phyloP scores from a whole-genome alignment of 2,888 invertebrate genomes.

The Biston betularia region DNA sequence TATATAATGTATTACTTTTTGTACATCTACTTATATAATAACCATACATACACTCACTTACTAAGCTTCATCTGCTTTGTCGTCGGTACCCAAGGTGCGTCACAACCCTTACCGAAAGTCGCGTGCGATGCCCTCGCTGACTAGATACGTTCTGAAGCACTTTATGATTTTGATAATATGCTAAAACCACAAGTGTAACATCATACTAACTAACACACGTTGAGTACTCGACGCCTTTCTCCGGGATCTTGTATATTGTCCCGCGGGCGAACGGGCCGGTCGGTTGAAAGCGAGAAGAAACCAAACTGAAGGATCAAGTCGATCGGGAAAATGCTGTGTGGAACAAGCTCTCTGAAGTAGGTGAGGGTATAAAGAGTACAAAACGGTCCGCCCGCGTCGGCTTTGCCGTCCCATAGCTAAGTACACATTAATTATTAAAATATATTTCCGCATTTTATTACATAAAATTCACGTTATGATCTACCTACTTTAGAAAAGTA shows the following conservation, averaged over 20 bases:
- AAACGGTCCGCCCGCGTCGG: slow-evolving; percentile 76
- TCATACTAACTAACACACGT: slow-evolving; percentile 62
- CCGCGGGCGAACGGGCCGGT: slow-evolving; percentile 74
- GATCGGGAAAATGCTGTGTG: slow-evolving; percentile 19
- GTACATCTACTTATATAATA: slow-evolving; percentile 85
- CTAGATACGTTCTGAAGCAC: slow-evolving; percentile 63
- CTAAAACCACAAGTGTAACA: slow-evolving; percentile 51
- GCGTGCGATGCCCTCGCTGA: slow-evolving; percentile 45
- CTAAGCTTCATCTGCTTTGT: slow-evolving; percentile 80
- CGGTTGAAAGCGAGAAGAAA: slow-evolving; percentile 44
- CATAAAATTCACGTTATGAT: slow-evolving; percentile 86
- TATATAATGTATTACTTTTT: slow-evolving; percentile 86
- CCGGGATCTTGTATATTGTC: slow-evolving; percentile 77
- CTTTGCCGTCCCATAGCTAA: slow-evolving; percentile 83
- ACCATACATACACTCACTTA: slow-evolving; percentile 84
- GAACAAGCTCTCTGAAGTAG: slow-evolving; percentile 41
- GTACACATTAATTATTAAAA: slow-evolving; percentile 86
- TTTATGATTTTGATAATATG: slow-evolving; percentile 49
- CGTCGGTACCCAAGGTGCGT: slow-evolving; percentile 78
- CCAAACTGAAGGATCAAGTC: slow-evolving; percentile 33
- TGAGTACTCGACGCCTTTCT: slow-evolving; percentile 73
- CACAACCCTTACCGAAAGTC: slow-evolving; percentile 56
- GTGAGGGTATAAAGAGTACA: slow-evolving; percentile 39
- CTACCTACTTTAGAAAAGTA: slow-evolving; percentile 84
- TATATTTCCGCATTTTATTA: slow-evolving; percentile 86